phyloP scores from a whole-genome alignment of 1,140 invertebrate species.

The Macrotrachela quadricornifera region DNA sequence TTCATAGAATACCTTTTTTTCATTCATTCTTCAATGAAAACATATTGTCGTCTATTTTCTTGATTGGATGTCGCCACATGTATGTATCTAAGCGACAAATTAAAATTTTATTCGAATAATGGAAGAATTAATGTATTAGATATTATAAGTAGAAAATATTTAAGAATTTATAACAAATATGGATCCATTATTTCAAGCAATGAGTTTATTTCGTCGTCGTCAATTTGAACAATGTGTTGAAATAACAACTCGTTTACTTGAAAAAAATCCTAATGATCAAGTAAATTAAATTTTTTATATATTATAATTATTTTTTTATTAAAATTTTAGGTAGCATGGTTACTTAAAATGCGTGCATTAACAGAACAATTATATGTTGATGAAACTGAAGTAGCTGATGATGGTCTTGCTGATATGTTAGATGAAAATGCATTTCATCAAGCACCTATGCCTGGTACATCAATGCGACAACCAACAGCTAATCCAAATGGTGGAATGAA shows the following conservation, averaged over 20 bases:
- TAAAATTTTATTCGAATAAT: no score
- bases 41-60: no score
- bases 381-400: conserved; percentile 72
- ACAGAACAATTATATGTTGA: conserved; percentile 71
- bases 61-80: no score
- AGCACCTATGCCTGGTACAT: conserved; percentile 64
- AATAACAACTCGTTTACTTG: conserved; percentile 52
- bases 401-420: conserved; percentile 54
- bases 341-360: conserved; percentile 66
- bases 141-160: no score
- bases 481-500: conserved; percentile 4
- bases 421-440: conserved; percentile 61
- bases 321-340: conserved; percentile 59
- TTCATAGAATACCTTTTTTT: no score
- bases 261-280: conserved; percentile 64
- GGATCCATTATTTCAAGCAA: conserved; percentile 52
- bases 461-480: conserved; percentile 39
- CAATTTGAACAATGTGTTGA: conserved; percentile 56
- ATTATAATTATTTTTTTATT: neutral
- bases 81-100: no score
- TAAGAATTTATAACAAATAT: conserved; percentile 22
- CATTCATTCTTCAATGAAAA: no score
- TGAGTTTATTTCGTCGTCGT: conserved; percentile 48
- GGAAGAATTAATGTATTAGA: no score
- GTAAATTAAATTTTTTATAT: conserved; percentile 22